Percentiles rank a stretch among this genome's conserved stretches.
These are phyloP conservation scores for Cydia strobilella DNA, from an alignment of 1,140 invertebrate genomes.

Conservation along the genomic window DNA sequence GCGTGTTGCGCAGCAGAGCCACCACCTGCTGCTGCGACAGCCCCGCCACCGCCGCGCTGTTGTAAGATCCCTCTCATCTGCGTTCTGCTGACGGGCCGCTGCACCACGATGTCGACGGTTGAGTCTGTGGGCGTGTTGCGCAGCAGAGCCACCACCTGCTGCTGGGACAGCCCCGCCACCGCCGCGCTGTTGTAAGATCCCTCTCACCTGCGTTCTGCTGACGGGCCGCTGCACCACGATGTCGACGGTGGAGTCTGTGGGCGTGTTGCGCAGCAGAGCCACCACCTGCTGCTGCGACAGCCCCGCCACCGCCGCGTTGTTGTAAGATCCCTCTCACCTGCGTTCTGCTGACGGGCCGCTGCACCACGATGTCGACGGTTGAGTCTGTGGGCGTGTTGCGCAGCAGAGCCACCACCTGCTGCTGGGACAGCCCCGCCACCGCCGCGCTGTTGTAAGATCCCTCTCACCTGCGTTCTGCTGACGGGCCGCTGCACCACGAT, in stretches of 20 bases:
- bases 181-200: slow-evolving; percentile 92
- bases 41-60: slow-evolving; percentile 93
- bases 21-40: slow-evolving; percentile 97
- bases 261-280: slow-evolving; percentile 89
- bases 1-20: slow-evolving; percentile 89
- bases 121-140: slow-evolving; percentile 91
- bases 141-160: slow-evolving; percentile 93
- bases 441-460: slow-evolving; percentile 92
- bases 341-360: slow-evolving; percentile 82
- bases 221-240: slow-evolving; percentile 93
- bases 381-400: slow-evolving; percentile 91
- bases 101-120: slow-evolving; percentile 93
- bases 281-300: slow-evolving; percentile 97
- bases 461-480: slow-evolving; percentile 56
- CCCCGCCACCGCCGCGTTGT: slow-evolving; percentile 93
- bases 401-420: slow-evolving; percentile 93
- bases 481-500: slow-evolving; percentile 93
- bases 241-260: slow-evolving; percentile 90
- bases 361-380: slow-evolving; percentile 93
- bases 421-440: slow-evolving; percentile 95
- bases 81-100: slow-evolving; percentile 82
- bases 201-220: slow-evolving; percentile 56
- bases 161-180: slow-evolving; percentile 95
- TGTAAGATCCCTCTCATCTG: too few species aligned
- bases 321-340: too few species aligned